Percentiles rank a stretch among this genome's conserved stretches.
Evolutionary conservation across 2,888 invertebrate genomes (phyloP).

Genomic region (Ornithoptera priamus): DNA sequence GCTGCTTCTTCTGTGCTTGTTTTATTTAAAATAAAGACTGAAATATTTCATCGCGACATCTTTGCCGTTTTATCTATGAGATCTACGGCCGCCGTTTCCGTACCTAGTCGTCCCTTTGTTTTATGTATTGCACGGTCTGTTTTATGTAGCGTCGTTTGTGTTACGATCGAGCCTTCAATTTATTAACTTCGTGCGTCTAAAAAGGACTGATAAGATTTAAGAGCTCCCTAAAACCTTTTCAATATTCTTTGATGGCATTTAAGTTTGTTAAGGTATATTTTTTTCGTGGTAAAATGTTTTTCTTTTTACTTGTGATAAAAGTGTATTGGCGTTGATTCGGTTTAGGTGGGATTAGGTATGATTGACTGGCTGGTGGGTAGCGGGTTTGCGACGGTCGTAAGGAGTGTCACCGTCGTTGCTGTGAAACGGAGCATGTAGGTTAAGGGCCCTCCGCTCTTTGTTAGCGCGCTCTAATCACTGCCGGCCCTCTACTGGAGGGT

Average conservation of each 20-base stretch:
- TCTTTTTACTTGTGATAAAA: background rate
- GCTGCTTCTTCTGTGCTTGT: conserved; percentile 42
- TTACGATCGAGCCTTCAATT: conserved; percentile 51
- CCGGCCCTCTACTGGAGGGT: conserved; percentile 68
- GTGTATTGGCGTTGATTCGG: conserved; percentile 1
- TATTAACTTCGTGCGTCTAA: conserved; percentile 48
- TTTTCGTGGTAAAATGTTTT: background rate
- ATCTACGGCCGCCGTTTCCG: conserved; percentile 51
- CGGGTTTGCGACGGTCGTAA: conserved; percentile 59
- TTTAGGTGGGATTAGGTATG: conserved; percentile 55
- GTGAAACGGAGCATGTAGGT: conserved; percentile 79
- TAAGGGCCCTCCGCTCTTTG: conserved; percentile 75
- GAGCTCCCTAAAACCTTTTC: conserved; percentile 37
- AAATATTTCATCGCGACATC: conserved; percentile 51
- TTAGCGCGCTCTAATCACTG: conserved; percentile 79
- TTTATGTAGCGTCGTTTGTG: conserved; percentile 58
- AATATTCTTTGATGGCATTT: conserved; percentile 20
- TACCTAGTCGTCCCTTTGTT: conserved; percentile 55
- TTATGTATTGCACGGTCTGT: conserved; percentile 57
- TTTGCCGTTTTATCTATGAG: conserved; percentile 55
- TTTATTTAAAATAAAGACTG: conserved; percentile 62
- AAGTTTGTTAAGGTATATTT: background rate
- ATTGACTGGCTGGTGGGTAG: conserved; percentile 49
- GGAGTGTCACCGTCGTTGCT: conserved; percentile 65
- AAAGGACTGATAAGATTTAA: conserved; percentile 47